Conservation (phyloP, 2,888 invertebrate species). For the Diachrysia chrysitis region DNA sequence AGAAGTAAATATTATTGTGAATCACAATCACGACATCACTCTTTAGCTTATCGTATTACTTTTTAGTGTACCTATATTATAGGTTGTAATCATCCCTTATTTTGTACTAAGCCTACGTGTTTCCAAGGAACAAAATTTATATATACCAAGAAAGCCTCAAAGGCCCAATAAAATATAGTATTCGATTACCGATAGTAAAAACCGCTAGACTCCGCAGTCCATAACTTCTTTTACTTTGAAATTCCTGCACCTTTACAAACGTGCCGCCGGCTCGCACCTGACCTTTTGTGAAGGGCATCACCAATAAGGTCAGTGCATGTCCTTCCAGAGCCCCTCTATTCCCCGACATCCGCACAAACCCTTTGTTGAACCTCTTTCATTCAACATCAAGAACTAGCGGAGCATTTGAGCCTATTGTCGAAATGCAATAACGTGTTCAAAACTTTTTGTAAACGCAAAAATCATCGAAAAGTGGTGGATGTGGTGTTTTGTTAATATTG, state of each 20-base stretch:
- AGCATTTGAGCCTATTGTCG: neutral
- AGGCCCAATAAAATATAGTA: neutral
- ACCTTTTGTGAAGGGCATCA: conserved; percentile 6
- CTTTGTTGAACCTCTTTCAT: neutral
- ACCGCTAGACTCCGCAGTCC: neutral
- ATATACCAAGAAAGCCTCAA: neutral
- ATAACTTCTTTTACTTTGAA: neutral
- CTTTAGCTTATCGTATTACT: too few relatives aligned
- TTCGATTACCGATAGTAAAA: neutral
- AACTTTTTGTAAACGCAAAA: neutral
- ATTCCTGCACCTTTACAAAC: conserved; percentile 3
- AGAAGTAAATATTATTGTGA: too few relatives aligned
- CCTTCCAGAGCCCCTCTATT: neutral
- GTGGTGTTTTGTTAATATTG: too few relatives aligned
- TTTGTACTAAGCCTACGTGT: too few relatives aligned
- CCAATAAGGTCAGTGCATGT: conserved; percentile 17
- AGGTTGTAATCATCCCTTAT: too few relatives aligned
- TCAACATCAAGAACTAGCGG: neutral
- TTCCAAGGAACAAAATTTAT: too few relatives aligned
- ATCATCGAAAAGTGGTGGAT: too few relatives aligned
- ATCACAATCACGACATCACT: too few relatives aligned
- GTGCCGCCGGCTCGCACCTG: neutral
- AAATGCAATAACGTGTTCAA: neutral
- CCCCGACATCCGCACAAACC: neutral
- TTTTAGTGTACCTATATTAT: too few relatives aligned